Percentiles rank a stretch among this genome's conserved stretches.
Evolutionary conservation across 2,797 vertebrate species (phyloP).

Genomic region (Rhynchonycteris naso): DNA sequence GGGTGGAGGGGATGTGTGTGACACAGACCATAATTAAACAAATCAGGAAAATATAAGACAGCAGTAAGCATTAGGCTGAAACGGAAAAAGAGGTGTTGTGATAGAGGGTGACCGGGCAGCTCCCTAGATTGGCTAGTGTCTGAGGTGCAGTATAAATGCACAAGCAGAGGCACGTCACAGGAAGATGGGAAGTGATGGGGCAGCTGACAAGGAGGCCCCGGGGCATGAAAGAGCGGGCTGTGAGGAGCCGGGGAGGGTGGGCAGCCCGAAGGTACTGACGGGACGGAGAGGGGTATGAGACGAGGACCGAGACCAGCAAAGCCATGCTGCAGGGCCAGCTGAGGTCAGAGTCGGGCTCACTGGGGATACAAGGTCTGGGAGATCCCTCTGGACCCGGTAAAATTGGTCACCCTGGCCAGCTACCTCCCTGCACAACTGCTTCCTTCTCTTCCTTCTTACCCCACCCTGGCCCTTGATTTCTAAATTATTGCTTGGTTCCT

Average conservation of each 20-base stretch:
- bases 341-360: neutral
- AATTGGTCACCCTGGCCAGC: neutral
- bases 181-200: neutral
- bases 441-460: neutral
- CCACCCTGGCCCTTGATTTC: neutral
- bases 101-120: neutral
- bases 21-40: neutral
- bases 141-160: neutral
- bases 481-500: neutral
- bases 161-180: neutral
- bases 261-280: neutral
- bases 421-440: neutral
- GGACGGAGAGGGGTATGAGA: neutral
- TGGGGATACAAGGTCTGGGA: neutral
- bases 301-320: neutral
- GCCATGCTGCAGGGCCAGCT: neutral
- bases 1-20: too few species aligned
- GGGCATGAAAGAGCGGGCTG: neutral
- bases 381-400: neutral
- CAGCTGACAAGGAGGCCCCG: neutral
- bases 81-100: neutral
- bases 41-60: neutral
- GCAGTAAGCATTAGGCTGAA: neutral
- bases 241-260: neutral
- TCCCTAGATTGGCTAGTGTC: neutral